Base-by-base conservation (phyloP, 2,797 vertebrate species). In the Sylvia borin region DNA sequence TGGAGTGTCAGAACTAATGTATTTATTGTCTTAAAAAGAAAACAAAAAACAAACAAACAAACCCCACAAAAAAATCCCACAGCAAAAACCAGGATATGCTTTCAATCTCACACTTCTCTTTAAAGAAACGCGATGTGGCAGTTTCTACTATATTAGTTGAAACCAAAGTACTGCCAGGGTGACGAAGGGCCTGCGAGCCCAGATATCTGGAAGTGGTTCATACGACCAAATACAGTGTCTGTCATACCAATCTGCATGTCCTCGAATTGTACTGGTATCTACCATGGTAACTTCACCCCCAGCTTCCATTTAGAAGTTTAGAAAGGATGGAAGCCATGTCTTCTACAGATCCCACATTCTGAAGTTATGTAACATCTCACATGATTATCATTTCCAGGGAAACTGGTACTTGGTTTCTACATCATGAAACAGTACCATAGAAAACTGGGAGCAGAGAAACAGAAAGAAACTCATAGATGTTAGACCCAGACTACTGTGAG, bases 371-470 rank as follows among this genome's bases (percentile, higher is more conserved):
- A 80, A 83, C 70, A 76, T 80, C 92, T 76, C 47, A 20, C 32
- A 79, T 18, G 5, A 7, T 72, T 96, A 84, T 68, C 74, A 73
- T 96, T 97, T 75, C 92, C 81, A 91, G 24, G 94, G 94, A 96
- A 97, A 97, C 93, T 4, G n/a, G 78, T 47, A 87, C 70, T 96
- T 74, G 3, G 15, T 92, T 96, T 95, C 60, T 55, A 25, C 19
- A 57, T 40, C 53, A 70, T 80, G 71, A 74, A 48, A 67, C 64
- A 90, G 57, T 76, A 92, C 40, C 50, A 75, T 7, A 90, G 42
- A 90, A 96, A 94, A 91, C 61, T 80, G n/a, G 38, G 47, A 95
- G 85, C 3, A 60, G 17, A 77, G 57, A 84, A 76, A 65, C 6
- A 68, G 24, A 71, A 80, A 78, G 57, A 85, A 95, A 83, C 18